Evolutionary conservation across 2,888 invertebrate species (phyloP).

Genomic region (Allacma fusca): DNA sequence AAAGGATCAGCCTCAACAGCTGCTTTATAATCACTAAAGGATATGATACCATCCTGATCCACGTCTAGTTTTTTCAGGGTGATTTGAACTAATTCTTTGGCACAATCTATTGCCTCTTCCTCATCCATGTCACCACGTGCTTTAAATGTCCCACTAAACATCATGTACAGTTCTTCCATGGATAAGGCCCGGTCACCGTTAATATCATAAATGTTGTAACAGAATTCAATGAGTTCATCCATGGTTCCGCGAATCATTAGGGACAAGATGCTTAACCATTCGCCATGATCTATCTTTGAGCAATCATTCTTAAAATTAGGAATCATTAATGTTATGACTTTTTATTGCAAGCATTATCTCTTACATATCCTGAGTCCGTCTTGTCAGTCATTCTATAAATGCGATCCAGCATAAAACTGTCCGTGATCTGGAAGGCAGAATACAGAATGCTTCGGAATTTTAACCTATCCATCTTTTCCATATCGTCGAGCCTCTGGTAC

Average conservation of each 20-base stretch:
- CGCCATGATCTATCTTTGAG: conserved; percentile 18
- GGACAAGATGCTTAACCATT: background rate
- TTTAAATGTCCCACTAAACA: background rate
- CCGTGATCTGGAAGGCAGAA: background rate
- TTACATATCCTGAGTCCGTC: conserved; percentile 4
- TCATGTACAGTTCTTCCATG: conserved; percentile 1
- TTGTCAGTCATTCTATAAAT: conserved; percentile 18
- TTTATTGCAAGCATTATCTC: no score
- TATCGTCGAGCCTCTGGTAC: background rate
- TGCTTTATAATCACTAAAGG: conserved; percentile 4
- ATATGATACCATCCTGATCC: conserved; percentile 1
- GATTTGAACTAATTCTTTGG: background rate
- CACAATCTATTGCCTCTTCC: background rate
- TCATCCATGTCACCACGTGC: background rate
- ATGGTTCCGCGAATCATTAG: conserved; percentile 6
- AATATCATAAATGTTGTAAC: conserved; percentile 18
- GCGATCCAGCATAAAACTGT: conserved; percentile 3
- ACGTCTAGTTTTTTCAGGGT: conserved; percentile 10
- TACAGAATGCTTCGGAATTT: conserved; percentile 15
- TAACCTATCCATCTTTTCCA: conserved; percentile 6
- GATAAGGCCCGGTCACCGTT: conserved; percentile 15
- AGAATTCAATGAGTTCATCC: conserved; percentile 22
- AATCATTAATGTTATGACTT: no score
- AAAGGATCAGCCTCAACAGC: conserved; percentile 19
- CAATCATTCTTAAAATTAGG: no score